phyloP scores from a whole-genome alignment of 2,888 invertebrate species.

The Ischnus inquisitorius region DNA sequence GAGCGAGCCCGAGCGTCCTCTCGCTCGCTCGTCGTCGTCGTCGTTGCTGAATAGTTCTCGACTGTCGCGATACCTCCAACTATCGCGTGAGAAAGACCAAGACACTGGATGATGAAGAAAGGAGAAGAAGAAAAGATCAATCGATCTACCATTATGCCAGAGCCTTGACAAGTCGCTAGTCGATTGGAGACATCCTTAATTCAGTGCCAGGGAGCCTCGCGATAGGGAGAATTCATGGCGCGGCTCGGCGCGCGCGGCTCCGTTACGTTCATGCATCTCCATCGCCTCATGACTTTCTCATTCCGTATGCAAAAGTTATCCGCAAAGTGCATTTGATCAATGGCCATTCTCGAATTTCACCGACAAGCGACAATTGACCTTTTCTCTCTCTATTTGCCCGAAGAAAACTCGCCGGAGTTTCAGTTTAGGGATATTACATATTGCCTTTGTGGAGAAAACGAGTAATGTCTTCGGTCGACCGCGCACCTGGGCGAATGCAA shows the following conservation, averaged over 20 bases:
- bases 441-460: neutral
- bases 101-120: conserved; percentile 10
- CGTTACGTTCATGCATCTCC: conserved; percentile 40
- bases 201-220: conserved; percentile 59
- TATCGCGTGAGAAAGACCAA: conserved; percentile 13
- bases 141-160: conserved; percentile 62
- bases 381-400: conserved; percentile 44
- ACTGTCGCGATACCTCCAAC: conserved; percentile 50
- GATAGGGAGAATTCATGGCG: conserved; percentile 32
- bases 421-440: neutral
- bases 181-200: conserved; percentile 68
- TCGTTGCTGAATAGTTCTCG: conserved; percentile 54
- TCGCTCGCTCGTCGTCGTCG: conserved; percentile 53
- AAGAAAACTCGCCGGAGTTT: neutral
- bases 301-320: conserved; percentile 43
- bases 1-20: conserved; percentile 62
- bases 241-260: conserved; percentile 2
- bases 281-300: conserved; percentile 55
- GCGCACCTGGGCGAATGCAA: neutral
- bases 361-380: conserved; percentile 60
- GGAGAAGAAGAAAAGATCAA: conserved; percentile 51
- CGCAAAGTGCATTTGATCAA: conserved; percentile 59
- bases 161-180: conserved; percentile 55
- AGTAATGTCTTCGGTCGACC: neutral
- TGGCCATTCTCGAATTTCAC: conserved; percentile 56